Conservation (phyloP, 2,113 vertebrate species). For the Cephalopholis sonnerati region DNA sequence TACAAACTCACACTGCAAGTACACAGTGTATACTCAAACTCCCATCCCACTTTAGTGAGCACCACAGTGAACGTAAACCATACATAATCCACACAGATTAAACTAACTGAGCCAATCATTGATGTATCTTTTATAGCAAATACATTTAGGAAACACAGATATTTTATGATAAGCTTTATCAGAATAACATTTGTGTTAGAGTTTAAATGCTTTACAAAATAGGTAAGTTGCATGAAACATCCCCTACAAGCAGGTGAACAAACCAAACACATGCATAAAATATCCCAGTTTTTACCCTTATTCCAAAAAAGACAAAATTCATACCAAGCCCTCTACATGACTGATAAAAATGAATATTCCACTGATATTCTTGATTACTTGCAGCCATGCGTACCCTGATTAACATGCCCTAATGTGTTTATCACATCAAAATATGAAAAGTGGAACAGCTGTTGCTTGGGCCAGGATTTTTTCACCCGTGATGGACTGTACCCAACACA, state of each 20-base stretch:
- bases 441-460: no score
- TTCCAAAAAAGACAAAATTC: neutral
- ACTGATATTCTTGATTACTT: no score
- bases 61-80: neutral
- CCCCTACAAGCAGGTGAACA: neutral
- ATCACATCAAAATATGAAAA: no score
- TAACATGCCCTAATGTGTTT: no score
- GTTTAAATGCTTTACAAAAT: neutral
- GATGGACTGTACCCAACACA: no score
- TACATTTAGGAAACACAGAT: neutral
- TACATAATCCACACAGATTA: neutral
- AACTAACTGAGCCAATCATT: neutral
- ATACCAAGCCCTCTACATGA: no score
- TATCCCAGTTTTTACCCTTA: no score
- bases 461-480: no score
- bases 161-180: neutral
- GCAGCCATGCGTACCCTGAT: no score
- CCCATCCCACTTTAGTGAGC: neutral
- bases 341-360: no score
- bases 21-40: neutral
- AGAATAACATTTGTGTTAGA: neutral
- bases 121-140: neutral
- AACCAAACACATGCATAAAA: no score
- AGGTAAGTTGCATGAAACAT: neutral
- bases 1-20: neutral